A percentile compares a stretch with the other conserved stretches of the same genome.
These are phyloP conservation scores for Graphium colonna DNA, from an alignment of 2,888 invertebrate species.

Conservation along the genomic window DNA sequence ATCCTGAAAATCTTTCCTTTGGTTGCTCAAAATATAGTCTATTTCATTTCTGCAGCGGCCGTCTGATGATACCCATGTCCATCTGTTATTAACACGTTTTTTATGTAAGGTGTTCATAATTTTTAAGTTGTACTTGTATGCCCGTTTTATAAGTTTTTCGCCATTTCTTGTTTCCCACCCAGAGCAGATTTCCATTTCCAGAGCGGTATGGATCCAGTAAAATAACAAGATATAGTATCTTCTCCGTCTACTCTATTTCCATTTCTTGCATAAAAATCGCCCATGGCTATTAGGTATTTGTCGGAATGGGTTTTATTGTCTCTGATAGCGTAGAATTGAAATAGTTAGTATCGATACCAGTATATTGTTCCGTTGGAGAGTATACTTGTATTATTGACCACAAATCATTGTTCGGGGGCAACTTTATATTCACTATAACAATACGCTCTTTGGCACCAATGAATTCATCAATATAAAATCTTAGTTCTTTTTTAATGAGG, in stretches of 20 bases:
- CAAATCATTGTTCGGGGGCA: conserved; percentile 8
- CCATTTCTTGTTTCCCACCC: conserved; percentile 20
- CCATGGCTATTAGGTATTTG: conserved; percentile 15
- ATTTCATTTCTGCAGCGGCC: too few relatives aligned
- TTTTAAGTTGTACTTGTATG: conserved; percentile 11
- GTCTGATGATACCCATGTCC: too few relatives aligned
- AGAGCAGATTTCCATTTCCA: conserved; percentile 20
- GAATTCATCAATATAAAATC: conserved; percentile 24
- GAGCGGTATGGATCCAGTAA: conserved; percentile 9
- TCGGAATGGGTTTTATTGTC: conserved; percentile 18
- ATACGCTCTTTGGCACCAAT: conserved; percentile 28
- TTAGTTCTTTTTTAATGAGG: conserved; percentile 24
- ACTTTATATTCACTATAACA: conserved; percentile 25
- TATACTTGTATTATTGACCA: conserved; percentile 24
- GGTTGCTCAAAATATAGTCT: too few relatives aligned
- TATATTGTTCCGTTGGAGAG: conserved; percentile 21
- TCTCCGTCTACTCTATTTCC: conserved; percentile 17
- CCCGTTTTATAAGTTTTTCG: conserved; percentile 19
- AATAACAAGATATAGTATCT: too few relatives aligned
- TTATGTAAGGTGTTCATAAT: too few relatives aligned
- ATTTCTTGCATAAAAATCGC: conserved; percentile 7
- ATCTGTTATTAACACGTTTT: too few relatives aligned
- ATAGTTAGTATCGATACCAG: conserved; percentile 13
- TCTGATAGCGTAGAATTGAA: conserved; percentile 14
- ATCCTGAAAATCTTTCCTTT: too few relatives aligned